phyloP scores from a whole-genome alignment of 2,797 vertebrate species.

The Helicolenus hilgendorfi region DNA sequence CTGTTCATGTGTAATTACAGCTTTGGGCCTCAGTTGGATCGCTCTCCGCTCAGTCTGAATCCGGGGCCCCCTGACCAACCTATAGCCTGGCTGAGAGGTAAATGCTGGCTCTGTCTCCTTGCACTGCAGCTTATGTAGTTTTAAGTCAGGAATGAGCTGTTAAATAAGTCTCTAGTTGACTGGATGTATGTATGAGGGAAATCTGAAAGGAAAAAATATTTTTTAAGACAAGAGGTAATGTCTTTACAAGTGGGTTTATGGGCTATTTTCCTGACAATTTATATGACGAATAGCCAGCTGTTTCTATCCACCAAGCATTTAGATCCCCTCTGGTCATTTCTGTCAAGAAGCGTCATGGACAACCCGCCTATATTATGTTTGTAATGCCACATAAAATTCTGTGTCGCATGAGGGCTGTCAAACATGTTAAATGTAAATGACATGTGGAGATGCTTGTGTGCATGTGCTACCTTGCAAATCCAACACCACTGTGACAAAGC shows the following conservation, averaged over 20 bases:
- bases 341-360: not conserved
- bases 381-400: slow-evolving; percentile 33
- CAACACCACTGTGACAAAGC: slow-evolving; percentile 37
- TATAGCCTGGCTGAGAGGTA: slow-evolving; percentile 64
- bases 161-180: slow-evolving; percentile 34
- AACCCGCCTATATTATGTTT: slow-evolving; percentile 24
- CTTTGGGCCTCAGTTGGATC: slow-evolving; percentile 62
- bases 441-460: slow-evolving; percentile 5
- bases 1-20: slow-evolving; percentile 87
- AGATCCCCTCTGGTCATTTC: not conserved
- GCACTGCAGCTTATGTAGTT: slow-evolving; percentile 31
- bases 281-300: not conserved
- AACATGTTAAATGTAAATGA: slow-evolving; percentile 37
- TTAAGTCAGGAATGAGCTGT: slow-evolving; percentile 31
- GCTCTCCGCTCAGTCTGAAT: slow-evolving; percentile 46
- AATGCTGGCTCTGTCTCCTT: slow-evolving; percentile 42
- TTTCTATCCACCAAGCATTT: not conserved
- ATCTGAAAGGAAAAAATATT: not conserved
- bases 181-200: slow-evolving; percentile 12
- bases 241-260: not conserved
- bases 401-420: not conserved
- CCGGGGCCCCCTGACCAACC: slow-evolving; percentile 50
- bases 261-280: slow-evolving; percentile 1
- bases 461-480: slow-evolving; percentile 24
- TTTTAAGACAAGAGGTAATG: slow-evolving; percentile 13